These are phyloP conservation scores for Resseliella maxima DNA, from an alignment of 2,888 invertebrate genomes.

Conservation along the genomic window DNA sequence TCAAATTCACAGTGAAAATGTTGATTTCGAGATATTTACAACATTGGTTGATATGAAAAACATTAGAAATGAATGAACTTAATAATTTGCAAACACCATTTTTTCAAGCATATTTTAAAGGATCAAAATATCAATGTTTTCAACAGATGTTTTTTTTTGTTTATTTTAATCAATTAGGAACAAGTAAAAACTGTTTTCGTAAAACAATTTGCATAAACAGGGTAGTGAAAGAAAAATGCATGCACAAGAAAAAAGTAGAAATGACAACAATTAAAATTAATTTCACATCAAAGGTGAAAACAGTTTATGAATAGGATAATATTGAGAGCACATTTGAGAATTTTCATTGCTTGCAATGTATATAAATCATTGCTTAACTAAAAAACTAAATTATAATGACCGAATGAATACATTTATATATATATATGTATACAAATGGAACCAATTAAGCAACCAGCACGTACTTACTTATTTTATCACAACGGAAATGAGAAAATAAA, in stretches of 20 bases:
- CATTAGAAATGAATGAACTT: no score
- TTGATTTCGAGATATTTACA: no score
- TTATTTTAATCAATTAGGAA: constrained; percentile 24
- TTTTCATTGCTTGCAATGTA: constrained; percentile 26
- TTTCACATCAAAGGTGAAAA: constrained; percentile 25
- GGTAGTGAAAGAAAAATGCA: constrained; percentile 2
- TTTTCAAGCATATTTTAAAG: background rate
- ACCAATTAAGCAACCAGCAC: constrained; percentile 54
- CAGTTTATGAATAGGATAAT: constrained; percentile 35
- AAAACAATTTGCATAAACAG: constrained; percentile 17
- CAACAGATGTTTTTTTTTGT: background rate
- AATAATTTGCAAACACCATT: no score
- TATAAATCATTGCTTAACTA: background rate
- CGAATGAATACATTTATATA: background rate
- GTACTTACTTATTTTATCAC: constrained; percentile 46
- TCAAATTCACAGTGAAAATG: no score
- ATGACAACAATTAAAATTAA: background rate
- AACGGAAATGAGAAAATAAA: constrained; percentile 11
- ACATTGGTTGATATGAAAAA: no score
- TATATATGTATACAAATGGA: background rate
- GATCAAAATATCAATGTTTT: background rate
- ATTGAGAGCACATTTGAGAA: constrained; percentile 48
- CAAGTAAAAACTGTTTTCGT: background rate
- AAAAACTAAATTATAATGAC: background rate
- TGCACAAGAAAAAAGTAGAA: background rate